Evolutionary conservation across 2,888 invertebrate genomes (phyloP), one percentile per base, ranked within the genome.

Genomic region (Hartigia nigra): DNA sequence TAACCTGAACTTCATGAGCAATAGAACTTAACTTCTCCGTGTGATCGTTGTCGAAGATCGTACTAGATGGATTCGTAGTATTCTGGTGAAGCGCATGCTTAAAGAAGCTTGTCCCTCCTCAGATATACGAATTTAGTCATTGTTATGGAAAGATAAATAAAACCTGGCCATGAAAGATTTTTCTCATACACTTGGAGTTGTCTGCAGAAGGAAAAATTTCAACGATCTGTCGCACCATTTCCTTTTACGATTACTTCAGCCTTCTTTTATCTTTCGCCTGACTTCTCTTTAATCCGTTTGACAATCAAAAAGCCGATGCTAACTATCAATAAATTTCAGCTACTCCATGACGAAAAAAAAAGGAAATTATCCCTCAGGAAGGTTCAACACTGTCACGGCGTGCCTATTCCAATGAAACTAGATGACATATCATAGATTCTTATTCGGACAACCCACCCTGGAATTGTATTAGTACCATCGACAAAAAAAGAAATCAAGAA

Each of bases 21-120:
- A 69, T 74, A 75, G 31, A 77, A 79, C 79, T 79, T 79, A 79
- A 79, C 79, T 79, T 79, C 79, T 79, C 55, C 23, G 55, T 55
- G 55, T 55, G 55, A 55, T 23, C 75, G 77, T 79, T 11, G 75
- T 74, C 32, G 79, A 34, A 35, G 79, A 74, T 32, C 79, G 75
- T 77, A 79, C 75, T 77, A 79, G 69, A 69, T 79, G 79, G 31
- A 79, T 79, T 75, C 79, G 69, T 55, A 79, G 70, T 77, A 79
- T 79, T 72, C 79, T 77, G 31, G 79, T 77, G 70, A 79, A 77
- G 31, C 79, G 77, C 79, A 79, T 79, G 55, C 55, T 55, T 55
- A 55, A 55, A 36, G 31, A 70, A 31, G 34, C n/a, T 37, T 32
- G 74, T 32, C 37, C 36, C 75, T 75, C 75, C 55, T 36, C 35